Percentiles rank a stretch among this genome's conserved stretches.
These are phyloP conservation scores for Cavia porcellus DNA, from an alignment of 2,113 vertebrate genomes.

Conservation along the genomic window DNA sequence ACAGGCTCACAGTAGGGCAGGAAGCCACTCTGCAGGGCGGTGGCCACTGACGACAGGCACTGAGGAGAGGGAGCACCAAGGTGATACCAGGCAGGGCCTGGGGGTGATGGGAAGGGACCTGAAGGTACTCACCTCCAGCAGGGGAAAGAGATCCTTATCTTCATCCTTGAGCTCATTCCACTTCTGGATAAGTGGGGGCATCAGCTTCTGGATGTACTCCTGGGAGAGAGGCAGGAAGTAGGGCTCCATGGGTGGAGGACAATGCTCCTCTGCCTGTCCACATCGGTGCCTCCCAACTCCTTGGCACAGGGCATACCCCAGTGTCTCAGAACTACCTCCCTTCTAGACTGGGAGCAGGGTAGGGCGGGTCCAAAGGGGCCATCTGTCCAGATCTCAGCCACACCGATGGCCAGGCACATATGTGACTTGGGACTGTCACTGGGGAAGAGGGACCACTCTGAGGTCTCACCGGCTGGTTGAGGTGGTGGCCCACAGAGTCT, in stretches of 20 bases:
- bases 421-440: neutral
- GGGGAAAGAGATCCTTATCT: conserved; percentile 96
- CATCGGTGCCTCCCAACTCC: neutral
- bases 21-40: conserved; percentile 96
- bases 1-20: conserved; percentile 97
- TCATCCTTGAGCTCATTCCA: conserved; percentile 98
- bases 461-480: conserved; percentile 94
- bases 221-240: conserved; percentile 65
- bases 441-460: neutral
- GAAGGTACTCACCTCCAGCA: conserved; percentile 90
- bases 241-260: neutral
- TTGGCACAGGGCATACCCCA: neutral
- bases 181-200: conserved; percentile 96
- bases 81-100: conserved; percentile 79
- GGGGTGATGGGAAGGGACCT: neutral
- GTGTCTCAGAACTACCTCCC: conserved; percentile 44
- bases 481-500: conserved; percentile 97
- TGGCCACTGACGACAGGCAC: conserved; percentile 96
- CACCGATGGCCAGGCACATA: neutral
- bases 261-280: accelerated
- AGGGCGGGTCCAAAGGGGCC: neutral
- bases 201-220: conserved; percentile 97
- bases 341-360: conserved; percentile 30
- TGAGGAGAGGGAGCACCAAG: conserved; percentile 54
- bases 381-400: neutral